Evolutionary conservation across 2,797 vertebrate species (phyloP).

Genomic region (Masticophis lateralis): DNA sequence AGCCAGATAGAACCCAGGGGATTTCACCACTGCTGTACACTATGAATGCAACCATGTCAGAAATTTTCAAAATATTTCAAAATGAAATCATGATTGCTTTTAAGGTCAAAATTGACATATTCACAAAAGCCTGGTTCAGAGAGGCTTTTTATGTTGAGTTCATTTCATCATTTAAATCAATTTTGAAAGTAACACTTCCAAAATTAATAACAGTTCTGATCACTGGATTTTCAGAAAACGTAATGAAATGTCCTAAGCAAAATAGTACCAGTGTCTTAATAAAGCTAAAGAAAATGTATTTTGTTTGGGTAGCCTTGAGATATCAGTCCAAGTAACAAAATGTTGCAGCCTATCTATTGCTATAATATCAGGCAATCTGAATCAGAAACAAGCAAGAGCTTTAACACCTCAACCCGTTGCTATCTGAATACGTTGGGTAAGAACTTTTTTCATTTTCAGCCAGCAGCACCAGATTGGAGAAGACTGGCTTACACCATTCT

Average conservation of each 20-base stretch:
- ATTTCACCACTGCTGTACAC: not conserved
- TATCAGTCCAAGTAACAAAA: constrained; percentile 37
- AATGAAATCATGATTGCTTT: constrained; percentile 14
- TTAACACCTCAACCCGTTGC: not conserved
- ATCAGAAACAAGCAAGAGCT: not conserved
- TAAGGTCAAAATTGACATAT: constrained; percentile 1
- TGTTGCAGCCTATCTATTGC: accelerated
- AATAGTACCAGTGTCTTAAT: constrained; percentile 15
- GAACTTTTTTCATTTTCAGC: not conserved
- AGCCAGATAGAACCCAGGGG: no score
- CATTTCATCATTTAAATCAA: constrained; percentile 37
- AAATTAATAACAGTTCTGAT: constrained; percentile 16
- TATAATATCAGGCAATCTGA: not conserved
- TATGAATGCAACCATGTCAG: constrained; percentile 3
- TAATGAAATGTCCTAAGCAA: constrained; percentile 12
- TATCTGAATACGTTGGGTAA: not conserved
- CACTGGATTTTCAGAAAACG: not conserved
- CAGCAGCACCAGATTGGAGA: not conserved
- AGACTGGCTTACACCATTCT: not conserved
- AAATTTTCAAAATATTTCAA: constrained; percentile 26
- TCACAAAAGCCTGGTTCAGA: constrained; percentile 46
- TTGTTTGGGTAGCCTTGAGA: not conserved
- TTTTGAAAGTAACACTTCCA: not conserved
- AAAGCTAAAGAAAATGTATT: constrained; percentile 8
- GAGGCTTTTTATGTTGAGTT: not conserved